Conservation (phyloP, 2,888 invertebrate species). For the Diaphora mendica region DNA sequence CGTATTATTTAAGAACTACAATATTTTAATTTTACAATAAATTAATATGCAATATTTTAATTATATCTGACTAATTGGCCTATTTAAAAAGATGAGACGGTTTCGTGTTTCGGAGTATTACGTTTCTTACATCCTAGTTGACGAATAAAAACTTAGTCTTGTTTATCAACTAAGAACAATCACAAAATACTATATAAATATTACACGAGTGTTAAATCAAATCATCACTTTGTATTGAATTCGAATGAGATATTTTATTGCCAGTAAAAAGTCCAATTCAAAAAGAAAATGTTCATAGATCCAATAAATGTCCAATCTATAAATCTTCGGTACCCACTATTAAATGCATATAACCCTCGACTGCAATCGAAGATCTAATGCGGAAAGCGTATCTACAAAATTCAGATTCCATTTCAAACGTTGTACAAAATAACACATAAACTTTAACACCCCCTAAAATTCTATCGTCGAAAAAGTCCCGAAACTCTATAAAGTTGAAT, state of each 20-base stretch:
- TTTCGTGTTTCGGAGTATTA: background rate
- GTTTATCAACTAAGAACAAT: background rate
- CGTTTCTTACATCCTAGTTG: background rate
- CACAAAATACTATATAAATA: background rate
- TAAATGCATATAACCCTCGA: conserved; percentile 17
- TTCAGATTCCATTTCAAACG: conserved; percentile 28
- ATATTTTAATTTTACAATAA: background rate
- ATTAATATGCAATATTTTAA: background rate
- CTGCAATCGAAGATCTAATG: conserved; percentile 15
- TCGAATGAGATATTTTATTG: background rate
- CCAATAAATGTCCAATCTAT: conserved; percentile 7
- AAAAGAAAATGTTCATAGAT: conserved; percentile 4
- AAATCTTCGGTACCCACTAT: conserved; percentile 15
- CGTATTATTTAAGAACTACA: no score
- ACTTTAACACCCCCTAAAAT: conserved; percentile 65
- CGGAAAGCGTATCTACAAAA: conserved; percentile 19
- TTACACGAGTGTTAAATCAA: background rate
- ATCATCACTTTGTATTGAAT: background rate
- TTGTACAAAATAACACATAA: conserved; percentile 50
- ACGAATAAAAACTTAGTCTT: background rate
- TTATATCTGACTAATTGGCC: background rate
- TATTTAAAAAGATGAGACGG: background rate
- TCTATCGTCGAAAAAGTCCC: conserved; percentile 61
- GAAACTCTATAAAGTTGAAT: conserved; percentile 81
- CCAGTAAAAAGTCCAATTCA: conserved; percentile 6